Percentiles rank a stretch among this genome's conserved stretches.
Evolutionary conservation across 2,888 invertebrate genomes (phyloP).

Genomic region (Trachelus tabidus): DNA sequence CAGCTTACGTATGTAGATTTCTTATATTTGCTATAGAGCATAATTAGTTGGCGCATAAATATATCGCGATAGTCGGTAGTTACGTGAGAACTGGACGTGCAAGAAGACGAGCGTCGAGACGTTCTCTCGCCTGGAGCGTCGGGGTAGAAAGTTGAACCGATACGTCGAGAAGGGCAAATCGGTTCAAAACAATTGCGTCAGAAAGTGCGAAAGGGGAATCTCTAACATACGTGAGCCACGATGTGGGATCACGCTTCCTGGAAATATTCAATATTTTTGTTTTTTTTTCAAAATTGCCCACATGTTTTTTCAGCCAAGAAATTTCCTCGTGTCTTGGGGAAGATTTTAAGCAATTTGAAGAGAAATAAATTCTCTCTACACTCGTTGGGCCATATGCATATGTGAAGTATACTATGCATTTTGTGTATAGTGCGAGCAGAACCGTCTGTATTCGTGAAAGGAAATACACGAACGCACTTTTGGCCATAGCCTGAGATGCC

Average conservation of each 20-base stretch:
- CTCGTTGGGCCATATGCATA: background rate
- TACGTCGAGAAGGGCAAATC: background rate
- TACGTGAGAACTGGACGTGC: background rate
- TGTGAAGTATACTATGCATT: background rate
- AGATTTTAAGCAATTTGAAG: background rate
- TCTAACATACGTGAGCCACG: background rate
- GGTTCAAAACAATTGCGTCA: background rate
- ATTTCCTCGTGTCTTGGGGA: background rate
- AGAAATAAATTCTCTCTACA: background rate
- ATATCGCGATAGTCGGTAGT: background rate
- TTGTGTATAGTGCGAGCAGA: background rate
- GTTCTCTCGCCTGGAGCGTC: constrained; percentile 3
- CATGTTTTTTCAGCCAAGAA: no score
- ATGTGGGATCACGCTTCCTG: background rate
- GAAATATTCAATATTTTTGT: background rate
- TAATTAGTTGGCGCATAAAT: background rate
- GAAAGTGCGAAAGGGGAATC: background rate
- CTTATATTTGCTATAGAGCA: background rate
- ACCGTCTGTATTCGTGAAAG: constrained; percentile 25
- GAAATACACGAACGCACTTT: constrained; percentile 2
- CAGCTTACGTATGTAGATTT: background rate
- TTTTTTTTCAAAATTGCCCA: no score
- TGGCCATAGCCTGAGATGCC: constrained; percentile 14
- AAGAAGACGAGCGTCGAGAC: background rate
- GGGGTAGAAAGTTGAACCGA: background rate